Conservation (phyloP, 2,113 vertebrate species). For the Aegypius monachus region DNA sequence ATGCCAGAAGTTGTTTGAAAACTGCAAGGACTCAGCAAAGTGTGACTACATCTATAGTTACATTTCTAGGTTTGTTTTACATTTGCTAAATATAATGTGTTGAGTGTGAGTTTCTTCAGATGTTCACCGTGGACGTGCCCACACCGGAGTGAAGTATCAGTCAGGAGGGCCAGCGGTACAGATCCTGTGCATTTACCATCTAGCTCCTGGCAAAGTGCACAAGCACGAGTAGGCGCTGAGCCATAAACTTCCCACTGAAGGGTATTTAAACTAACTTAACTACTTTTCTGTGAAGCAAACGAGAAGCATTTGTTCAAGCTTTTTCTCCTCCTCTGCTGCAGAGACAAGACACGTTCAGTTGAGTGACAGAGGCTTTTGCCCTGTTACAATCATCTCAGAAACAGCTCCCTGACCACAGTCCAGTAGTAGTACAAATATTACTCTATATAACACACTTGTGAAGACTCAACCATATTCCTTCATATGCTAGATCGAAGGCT, state of each 20-base stretch:
- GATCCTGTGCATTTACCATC: not conserved
- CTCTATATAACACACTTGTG: not conserved
- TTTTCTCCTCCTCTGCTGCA: not conserved
- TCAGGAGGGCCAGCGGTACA: not conserved
- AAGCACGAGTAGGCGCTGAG: not conserved
- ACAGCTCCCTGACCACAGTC: not conserved
- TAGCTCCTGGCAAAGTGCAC: accelerated
- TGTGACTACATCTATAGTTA: not conserved
- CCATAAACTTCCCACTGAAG: not conserved
- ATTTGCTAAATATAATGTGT: not conserved
- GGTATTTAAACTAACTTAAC: not conserved
- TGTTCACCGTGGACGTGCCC: not conserved
- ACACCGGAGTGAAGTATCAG: not conserved
- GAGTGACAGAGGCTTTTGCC: not conserved
- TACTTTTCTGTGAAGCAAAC: not conserved
- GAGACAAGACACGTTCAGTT: not conserved
- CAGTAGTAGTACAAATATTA: not conserved
- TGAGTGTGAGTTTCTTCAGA: not conserved
- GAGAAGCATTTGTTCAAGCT: not conserved
- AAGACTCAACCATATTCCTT: not conserved
- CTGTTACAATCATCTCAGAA: not conserved
- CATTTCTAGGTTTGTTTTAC: not conserved
- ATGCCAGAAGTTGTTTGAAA: not conserved
- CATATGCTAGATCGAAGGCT: not conserved
- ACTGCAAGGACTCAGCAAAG: not conserved